phyloP scores from a whole-genome alignment of 2,888 invertebrate genomes.

The Eubasilissa splendida region DNA sequence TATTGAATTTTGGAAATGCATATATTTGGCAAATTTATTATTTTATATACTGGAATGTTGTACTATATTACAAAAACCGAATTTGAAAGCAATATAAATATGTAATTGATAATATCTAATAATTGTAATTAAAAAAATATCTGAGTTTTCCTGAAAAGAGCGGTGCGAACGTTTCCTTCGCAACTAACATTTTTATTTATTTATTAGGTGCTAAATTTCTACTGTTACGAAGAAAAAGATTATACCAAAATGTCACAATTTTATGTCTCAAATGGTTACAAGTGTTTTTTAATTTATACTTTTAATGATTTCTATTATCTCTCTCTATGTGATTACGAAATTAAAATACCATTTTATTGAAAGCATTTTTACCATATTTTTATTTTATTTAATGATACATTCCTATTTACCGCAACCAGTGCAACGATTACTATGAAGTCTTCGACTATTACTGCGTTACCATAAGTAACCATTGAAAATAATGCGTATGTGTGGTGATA shows the following conservation, averaged over 20 bases:
- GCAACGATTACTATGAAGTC: no score
- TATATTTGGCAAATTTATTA: not conserved
- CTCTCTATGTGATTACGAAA: slow-evolving; percentile 42
- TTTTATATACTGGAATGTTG: not conserved
- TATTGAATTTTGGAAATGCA: slow-evolving; percentile 1
- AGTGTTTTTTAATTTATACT: slow-evolving; percentile 43
- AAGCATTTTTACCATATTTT: slow-evolving; percentile 17
- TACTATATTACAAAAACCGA: not conserved
- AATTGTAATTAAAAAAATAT: slow-evolving; percentile 67
- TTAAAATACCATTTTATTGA: slow-evolving; percentile 47
- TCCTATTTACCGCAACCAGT: no score
- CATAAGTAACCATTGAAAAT: no score
- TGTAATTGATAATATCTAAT: slow-evolving; percentile 64
- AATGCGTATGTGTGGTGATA: no score
- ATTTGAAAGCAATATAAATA: slow-evolving; percentile 28
- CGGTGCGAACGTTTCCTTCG: not conserved
- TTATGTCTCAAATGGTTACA: slow-evolving; percentile 48
- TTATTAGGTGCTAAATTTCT: slow-evolving; percentile 74
- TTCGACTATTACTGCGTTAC: no score
- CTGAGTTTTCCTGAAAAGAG: not conserved
- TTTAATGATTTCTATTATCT: slow-evolving; percentile 40
- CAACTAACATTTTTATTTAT: slow-evolving; percentile 68
- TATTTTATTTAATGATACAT: not conserved
- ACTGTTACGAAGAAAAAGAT: slow-evolving; percentile 70
- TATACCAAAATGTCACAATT: slow-evolving; percentile 49